phyloP scores from a whole-genome alignment of 23 tunicate species.

The Phallusia fumigata region DNA sequence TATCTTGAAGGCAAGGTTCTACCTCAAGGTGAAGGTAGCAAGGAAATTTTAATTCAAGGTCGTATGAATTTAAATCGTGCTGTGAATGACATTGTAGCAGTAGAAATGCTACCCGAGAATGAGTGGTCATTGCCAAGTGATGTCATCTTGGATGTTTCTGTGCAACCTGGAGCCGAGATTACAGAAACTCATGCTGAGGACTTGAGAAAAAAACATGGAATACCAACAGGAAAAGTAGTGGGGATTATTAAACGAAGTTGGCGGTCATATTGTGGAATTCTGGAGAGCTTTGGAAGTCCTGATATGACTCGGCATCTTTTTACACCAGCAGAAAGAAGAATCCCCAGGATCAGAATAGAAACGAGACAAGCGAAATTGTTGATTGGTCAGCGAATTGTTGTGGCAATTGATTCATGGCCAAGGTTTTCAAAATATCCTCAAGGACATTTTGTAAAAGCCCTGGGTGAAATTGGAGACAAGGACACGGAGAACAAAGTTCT shows the following conservation, averaged over 20 bases:
- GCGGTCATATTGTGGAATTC: slow-evolving; percentile 97
- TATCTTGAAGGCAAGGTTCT: slow-evolving; percentile 80
- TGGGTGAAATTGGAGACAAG: slow-evolving; percentile 96
- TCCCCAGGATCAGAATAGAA: slow-evolving; percentile 92
- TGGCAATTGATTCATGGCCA: slow-evolving; percentile 96
- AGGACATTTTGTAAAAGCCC: slow-evolving; percentile 96
- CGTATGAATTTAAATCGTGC: slow-evolving; percentile 86
- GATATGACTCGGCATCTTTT: slow-evolving; percentile 90
- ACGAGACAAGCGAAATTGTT: slow-evolving; percentile 88
- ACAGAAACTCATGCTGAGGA: slow-evolving; percentile 26
- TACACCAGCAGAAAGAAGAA: slow-evolving; percentile 87
- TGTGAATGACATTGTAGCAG: slow-evolving; percentile 92
- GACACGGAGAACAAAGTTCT: slow-evolving; percentile 97
- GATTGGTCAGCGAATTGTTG: slow-evolving; percentile 81
- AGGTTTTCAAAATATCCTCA: slow-evolving; percentile 95
- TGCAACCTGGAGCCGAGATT: slow-evolving; percentile 98
- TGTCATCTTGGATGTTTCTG: slow-evolving; percentile 86
- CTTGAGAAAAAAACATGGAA: slow-evolving; percentile 17
- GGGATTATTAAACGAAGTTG: slow-evolving; percentile 98
- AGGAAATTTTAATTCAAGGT: slow-evolving; percentile 92
- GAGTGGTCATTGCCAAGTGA: slow-evolving; percentile 94
- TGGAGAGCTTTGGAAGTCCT: slow-evolving; percentile 72
- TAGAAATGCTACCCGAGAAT: slow-evolving; percentile 64
- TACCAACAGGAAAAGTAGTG: slow-evolving; percentile 90
- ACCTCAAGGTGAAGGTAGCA: slow-evolving; percentile 48